Evolutionary conservation across 2,797 vertebrate species (phyloP), one percentile per base, ranked within the genome.

Genomic region (Australoheros facetus): DNA sequence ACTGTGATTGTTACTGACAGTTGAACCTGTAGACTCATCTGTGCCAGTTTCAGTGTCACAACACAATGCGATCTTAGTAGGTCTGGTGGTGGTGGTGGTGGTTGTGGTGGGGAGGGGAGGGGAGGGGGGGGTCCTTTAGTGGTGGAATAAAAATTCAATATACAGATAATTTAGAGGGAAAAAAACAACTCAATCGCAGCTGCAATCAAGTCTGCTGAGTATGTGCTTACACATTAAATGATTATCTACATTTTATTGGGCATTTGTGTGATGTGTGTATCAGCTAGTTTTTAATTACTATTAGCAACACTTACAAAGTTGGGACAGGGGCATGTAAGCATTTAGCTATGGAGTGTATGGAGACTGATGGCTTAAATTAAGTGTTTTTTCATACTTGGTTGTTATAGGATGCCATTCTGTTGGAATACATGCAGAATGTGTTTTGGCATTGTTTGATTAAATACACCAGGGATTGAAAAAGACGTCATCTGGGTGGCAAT

Each of bases 1-100:
- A 85, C 85, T 81, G 84, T 86, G 84, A 93, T 93, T 92, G 77
- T 69, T 87, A 53, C 77, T 91, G 92, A 92, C 88, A 91, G 90
- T 71, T 34, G n/a, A 82, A 91, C 79, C 82, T 82, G 79, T 75
- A 83, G 85, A 85, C 80, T 84, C 73, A 83, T 89, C 81, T 82
- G 48, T 17, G 77, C 42, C 70, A 71, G 54, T 69, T 64, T 90
- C 19, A 76, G 76, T 62, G 60, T 78, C 81, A 87, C 73, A 79
- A 21, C 71, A 51, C 85, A 32, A 56, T 71, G 48, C 30, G 51
- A 77, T 26, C 57, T 51, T 54, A 37, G 55, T 71, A 10, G 1
- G 23, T 32, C 53, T 62, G 4, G 60, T 32, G 39, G 39, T 3
- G 37, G 11, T 12, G 37, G 10, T 3, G 37, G 37, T 2, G 37